Conservation (phyloP, 2,113 vertebrate genomes). For the Charina bottae region DNA sequence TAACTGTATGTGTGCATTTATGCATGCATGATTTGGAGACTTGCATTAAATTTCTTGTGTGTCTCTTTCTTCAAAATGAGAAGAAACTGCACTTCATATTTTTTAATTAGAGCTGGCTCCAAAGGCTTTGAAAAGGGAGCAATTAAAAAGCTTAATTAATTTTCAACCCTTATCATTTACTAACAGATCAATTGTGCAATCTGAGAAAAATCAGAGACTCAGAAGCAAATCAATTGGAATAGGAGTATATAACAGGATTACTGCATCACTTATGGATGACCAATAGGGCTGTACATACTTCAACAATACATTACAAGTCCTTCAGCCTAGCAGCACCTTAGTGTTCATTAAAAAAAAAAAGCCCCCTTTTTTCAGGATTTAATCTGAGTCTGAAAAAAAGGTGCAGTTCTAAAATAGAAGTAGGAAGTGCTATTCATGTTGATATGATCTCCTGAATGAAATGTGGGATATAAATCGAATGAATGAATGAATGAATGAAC, state of each 20-base stretch:
- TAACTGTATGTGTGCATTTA: background rate
- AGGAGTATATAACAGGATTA: background rate
- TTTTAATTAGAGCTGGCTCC: background rate
- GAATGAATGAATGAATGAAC: too few species aligned
- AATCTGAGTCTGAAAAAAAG: background rate
- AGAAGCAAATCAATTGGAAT: background rate
- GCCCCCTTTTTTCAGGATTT: background rate
- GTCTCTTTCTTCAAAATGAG: background rate
- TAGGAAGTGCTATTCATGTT: background rate
- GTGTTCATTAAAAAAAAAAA: background rate
- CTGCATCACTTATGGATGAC: background rate
- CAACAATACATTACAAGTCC: background rate
- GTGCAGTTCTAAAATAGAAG: background rate
- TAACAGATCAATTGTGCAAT: background rate
- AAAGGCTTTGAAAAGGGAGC: background rate
- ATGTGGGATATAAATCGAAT: background rate
- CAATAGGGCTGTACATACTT: background rate
- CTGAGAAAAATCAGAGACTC: background rate
- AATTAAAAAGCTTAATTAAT: background rate
- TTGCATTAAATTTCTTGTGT: background rate
- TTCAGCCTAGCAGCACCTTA: background rate
- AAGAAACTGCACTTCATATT: background rate
- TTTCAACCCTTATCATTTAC: background rate
- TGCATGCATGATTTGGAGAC: background rate
- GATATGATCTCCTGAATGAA: background rate